These are phyloP conservation scores for Neofelis nebulosa DNA, from an alignment of 2,113 vertebrate genomes.

Conservation along the genomic window DNA sequence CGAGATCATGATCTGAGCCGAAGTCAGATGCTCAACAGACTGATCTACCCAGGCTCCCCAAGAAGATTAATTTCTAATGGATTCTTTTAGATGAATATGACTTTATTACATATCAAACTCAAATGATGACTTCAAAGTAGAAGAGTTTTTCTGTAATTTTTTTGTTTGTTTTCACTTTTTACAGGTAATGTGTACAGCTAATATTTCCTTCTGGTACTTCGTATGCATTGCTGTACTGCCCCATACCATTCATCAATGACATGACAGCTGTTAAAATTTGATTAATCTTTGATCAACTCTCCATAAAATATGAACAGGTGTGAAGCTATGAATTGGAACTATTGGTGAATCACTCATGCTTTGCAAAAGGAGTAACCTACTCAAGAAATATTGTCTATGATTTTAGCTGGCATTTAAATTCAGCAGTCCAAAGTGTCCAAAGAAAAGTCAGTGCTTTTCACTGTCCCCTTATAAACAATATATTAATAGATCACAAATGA, in stretches of 20 bases:
- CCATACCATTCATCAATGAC: not conserved
- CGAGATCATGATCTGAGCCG: no score
- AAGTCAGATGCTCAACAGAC: no score
- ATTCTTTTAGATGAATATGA: not conserved
- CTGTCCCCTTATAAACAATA: not conserved
- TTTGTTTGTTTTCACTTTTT: not conserved
- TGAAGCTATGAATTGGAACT: not conserved
- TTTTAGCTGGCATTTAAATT: constrained; percentile 16
- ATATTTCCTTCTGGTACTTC: not conserved
- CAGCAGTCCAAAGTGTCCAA: not conserved
- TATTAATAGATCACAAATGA: not conserved
- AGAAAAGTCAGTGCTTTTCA: not conserved
- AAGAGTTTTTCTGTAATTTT: not conserved
- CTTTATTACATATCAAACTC: not conserved
- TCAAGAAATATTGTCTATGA: not conserved
- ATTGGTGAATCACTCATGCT: not conserved
- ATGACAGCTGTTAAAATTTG: constrained; percentile 45
- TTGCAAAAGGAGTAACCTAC: not conserved
- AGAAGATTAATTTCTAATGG: not conserved
- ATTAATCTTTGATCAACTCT: constrained; percentile 24
- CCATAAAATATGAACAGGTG: constrained; percentile 50
- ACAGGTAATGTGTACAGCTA: not conserved
- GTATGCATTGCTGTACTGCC: not conserved
- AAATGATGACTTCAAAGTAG: not conserved
- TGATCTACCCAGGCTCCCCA: no score